Evolutionary conservation across 1,140 invertebrate species (phyloP).

Genomic region (Zaprionus nigranus): DNA sequence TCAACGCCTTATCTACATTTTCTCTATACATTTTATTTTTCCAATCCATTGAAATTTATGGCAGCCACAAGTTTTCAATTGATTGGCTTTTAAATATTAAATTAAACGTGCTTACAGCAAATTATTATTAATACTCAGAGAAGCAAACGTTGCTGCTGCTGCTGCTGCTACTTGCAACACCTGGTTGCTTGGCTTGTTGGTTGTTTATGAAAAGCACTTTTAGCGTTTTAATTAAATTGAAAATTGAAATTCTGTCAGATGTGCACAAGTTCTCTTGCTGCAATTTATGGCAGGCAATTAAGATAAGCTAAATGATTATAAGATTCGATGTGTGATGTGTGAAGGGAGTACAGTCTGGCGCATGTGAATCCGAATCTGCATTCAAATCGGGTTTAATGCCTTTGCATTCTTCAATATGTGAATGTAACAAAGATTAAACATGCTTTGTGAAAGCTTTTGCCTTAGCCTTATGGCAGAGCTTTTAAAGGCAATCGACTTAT

Average conservation of each 20-base stretch:
- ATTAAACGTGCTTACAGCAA: conserved; percentile 60
- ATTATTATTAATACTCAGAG: conserved; percentile 51
- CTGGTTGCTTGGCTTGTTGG: conserved; percentile 24
- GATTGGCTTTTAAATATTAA: conserved; percentile 71
- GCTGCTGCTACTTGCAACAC: conserved; percentile 38
- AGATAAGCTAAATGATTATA: conserved; percentile 56
- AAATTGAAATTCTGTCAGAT: conserved; percentile 45
- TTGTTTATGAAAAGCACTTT: conserved; percentile 68
- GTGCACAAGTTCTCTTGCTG: conserved; percentile 3
- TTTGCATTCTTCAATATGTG: not conserved
- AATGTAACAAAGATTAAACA: no score
- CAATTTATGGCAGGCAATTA: conserved; percentile 57
- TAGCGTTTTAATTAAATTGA: conserved; percentile 67
- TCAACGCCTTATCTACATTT: conserved; percentile 48
- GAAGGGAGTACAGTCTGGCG: not conserved
- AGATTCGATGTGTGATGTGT: conserved; percentile 17
- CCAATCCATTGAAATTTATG: conserved; percentile 75
- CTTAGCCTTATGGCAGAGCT: conserved; percentile 30
- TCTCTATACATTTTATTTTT: conserved; percentile 35
- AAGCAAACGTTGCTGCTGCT: conserved; percentile 14
- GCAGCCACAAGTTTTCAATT: conserved; percentile 61
- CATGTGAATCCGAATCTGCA: not conserved
- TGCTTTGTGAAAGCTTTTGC: conserved; percentile 25
- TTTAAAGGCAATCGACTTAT: conserved; percentile 17
- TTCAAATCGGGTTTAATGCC: not conserved